Base-by-base conservation (phyloP, 2,888 invertebrate species). In the Calameuta filiformis region DNA sequence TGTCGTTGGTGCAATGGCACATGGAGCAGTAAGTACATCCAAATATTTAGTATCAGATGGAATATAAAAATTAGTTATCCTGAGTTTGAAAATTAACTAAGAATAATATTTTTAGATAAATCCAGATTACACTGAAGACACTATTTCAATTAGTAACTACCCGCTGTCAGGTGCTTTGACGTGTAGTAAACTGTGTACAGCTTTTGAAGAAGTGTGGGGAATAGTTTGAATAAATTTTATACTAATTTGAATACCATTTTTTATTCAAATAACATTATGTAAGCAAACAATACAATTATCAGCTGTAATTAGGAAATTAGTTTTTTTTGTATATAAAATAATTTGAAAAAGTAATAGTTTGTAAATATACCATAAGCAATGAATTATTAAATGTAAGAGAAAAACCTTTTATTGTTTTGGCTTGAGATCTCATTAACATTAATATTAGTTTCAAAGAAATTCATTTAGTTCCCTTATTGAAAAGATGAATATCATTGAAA, bases 1-100 rank as follows among this genome's bases (percentile, higher is more conserved):
- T 84, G 96, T 99, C 3, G 93, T 99, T 79, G 99, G 99, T 69
- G 98, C 99, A 3, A 98, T 99, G 96, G 99, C 99, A 0, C 98
- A 98, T 92, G 99, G 99, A 77, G 96, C 96, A 92, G 95, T 99
- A 81, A 94, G 95, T 85, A 93, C 93, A 31, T 11, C 33, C 1
- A 12, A 69, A 4, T 23, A 23, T 11, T 75, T 75, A 74, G 23
- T 33, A 35, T 56, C 6, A 3, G 1, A 56, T 15, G 30, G 15
- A 15, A 30, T 33, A 9, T 56, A 23, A 56, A 23, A 23, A 56
- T 23, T 23, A 23, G 23, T 6, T 56, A 23, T 56, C 56, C 23
- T 56, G 0, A 56, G 23, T 23, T 56, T 23, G 23, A 56, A 56
- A 56, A 23, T 40, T 40, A 15, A 40, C 23, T 56, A 2, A 23